Evolutionary conservation across 2,888 invertebrate genomes (phyloP).

Genomic region (Troides oblongomaculatus): DNA sequence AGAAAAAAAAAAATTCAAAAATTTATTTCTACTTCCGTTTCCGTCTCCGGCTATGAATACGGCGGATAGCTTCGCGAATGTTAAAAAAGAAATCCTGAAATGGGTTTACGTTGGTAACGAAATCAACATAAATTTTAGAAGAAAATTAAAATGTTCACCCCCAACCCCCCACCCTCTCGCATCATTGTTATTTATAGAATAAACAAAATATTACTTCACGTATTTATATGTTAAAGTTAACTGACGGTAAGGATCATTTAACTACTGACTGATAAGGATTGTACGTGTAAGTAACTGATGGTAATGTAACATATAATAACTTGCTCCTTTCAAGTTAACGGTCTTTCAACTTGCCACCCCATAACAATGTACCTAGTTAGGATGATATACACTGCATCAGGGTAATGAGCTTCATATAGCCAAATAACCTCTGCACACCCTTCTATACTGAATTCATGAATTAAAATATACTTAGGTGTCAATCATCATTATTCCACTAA

Average conservation of each 20-base stretch:
- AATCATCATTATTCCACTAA: too few relatives aligned
- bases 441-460: too few relatives aligned
- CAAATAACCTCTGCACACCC: too few relatives aligned
- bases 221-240: conserved; percentile 4
- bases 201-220: conserved; percentile 9
- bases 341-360: too few relatives aligned
- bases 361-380: too few relatives aligned
- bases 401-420: too few relatives aligned
- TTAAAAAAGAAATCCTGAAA: conserved; percentile 75
- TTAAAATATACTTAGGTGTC: too few relatives aligned
- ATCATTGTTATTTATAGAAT: conserved; percentile 29
- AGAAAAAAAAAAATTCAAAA: too few relatives aligned
- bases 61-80: conserved; percentile 57
- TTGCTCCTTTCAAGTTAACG: too few relatives aligned
- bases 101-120: conserved; percentile 74
- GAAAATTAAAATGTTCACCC: conserved; percentile 50
- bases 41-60: conserved; percentile 53
- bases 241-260: conserved; percentile 12
- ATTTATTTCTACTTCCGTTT: not conserved
- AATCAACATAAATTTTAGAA: conserved; percentile 73
- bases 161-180: conserved; percentile 16
- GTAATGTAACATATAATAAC: too few relatives aligned
- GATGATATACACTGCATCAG: too few relatives aligned
- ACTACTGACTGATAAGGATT: conserved; percentile 2
- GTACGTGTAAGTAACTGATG: not conserved